Evolutionary conservation across 2,888 invertebrate species (phyloP).

Genomic region (Spilosoma lubricipeda): DNA sequence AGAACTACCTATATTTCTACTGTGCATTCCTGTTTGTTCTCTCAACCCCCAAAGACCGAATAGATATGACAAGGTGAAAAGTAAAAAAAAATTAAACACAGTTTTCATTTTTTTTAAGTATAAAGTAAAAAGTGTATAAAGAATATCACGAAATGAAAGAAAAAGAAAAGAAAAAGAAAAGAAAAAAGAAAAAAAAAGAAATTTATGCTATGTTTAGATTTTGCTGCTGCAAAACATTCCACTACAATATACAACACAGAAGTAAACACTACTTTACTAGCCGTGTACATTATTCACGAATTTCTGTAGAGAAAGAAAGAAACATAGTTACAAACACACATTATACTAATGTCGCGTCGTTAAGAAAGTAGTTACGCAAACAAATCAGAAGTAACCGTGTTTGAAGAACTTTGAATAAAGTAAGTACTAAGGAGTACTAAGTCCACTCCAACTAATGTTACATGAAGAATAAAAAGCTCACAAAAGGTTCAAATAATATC

Average conservation of each 20-base stretch:
- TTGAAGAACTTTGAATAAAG: not conserved
- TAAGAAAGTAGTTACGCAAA: not conserved
- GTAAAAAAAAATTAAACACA: not conserved
- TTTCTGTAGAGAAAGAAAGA: not conserved
- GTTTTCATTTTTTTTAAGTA: too few relatives aligned
- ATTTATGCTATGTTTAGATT: not conserved
- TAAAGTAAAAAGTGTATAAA: not conserved
- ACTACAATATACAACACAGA: too few relatives aligned
- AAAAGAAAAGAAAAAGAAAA: too few relatives aligned
- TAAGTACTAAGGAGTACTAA: not conserved
- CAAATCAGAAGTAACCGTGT: not conserved
- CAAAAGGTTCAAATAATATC: conserved; percentile 47
- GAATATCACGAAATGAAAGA: not conserved
- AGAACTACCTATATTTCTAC: not conserved
- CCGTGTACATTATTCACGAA: not conserved
- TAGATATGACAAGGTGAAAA: not conserved
- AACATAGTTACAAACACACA: not conserved
- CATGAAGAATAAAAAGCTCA: conserved; percentile 34
- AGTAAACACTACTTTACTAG: not conserved
- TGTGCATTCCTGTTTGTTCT: not conserved
- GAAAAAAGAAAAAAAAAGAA: too few relatives aligned
- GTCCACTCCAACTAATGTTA: not conserved
- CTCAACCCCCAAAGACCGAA: not conserved
- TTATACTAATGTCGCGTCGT: not conserved
- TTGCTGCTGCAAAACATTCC: not conserved